A percentile compares a stretch with the other conserved stretches of the same genome.
These are phyloP conservation scores for Lamellibrachia luymesi DNA, from an alignment of 1,140 invertebrate species.

Conservation along the genomic window DNA sequence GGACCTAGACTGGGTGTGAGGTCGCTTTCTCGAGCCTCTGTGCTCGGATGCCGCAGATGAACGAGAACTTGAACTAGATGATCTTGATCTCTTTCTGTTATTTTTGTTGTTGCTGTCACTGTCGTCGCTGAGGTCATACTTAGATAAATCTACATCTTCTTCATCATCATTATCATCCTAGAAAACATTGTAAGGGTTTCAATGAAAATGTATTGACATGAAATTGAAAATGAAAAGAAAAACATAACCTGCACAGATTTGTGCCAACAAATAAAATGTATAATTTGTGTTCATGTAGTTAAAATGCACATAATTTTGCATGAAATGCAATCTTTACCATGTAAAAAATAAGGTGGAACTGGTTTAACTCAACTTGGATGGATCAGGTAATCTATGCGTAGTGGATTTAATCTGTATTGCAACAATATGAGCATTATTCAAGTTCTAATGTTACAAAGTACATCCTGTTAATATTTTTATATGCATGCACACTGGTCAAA, in stretches of 20 bases:
- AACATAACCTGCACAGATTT: too few relatives aligned
- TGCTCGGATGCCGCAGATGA: not conserved
- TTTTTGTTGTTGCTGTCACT: not conserved
- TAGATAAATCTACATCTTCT: slow-evolving; percentile 12
- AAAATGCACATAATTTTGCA: not conserved
- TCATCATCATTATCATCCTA: not conserved
- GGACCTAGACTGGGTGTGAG: slow-evolving; percentile 10
- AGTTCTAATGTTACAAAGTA: too few relatives aligned
- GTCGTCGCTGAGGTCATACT: slow-evolving; percentile 6
- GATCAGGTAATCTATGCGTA: not conserved
- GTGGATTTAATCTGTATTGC: not conserved
- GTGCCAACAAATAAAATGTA: too few relatives aligned
- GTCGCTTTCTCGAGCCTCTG: slow-evolving; percentile 5
- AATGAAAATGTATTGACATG: not conserved
- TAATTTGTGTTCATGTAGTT: not conserved
- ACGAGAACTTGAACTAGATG: slow-evolving; percentile 4
- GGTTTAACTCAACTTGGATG: not conserved
- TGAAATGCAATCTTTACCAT: not conserved
- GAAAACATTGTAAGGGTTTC: not conserved
- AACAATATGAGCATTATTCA: not conserved
- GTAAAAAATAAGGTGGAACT: not conserved
- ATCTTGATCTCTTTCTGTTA: not conserved
- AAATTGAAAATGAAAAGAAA: not conserved
- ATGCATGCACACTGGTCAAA: too few relatives aligned
- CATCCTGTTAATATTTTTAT: too few relatives aligned